Base-by-base conservation (phyloP, 2,797 vertebrate species). In the Enteromius mattozi region DNA sequence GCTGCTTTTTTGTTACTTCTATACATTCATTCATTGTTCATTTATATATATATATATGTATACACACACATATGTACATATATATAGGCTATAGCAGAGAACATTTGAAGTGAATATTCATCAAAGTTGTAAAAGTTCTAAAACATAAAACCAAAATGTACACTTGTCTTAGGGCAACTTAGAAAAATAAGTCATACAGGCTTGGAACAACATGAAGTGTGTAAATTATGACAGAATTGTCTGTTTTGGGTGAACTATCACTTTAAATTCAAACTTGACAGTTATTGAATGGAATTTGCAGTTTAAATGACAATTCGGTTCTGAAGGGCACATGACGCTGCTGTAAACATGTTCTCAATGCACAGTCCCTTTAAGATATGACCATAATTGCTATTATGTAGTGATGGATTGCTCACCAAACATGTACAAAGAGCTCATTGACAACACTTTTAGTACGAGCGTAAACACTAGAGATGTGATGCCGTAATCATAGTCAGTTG, bases 321-420 rank as follows among this genome's bases (percentile, higher is more conserved):
- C 30, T 61, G 30, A 81, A n/a, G 56, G 49, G 47, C 65, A 80
- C 45, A 63, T 10, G 40, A 65, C 69, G 27, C 45, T 54, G 66
- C 24, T 74, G 68, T 82, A 42, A 80, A 76, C 75, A 75, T 68
- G 16, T 3, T 27, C 61, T 83, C 35, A 40, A n/a, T n/a, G n/a
- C n/a, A 10, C 49, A 77, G 47, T 17, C 30, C 30, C 56, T n/a
- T 40, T 35, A 63, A 61, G 54, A 59, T 69, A 70, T 42, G 51
- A 69, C 78, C 78, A 61, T 40, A 45, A 77, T 82, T 63, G 54
- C 80, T 63, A 81, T 84, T 65, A 82, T 63, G 71, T 45, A 90
- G 30, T 7, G 90, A 88, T 90, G 89, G 85, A 92, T 89, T 84
- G 77, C 51, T 65, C 82, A 78, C 65, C 19, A 77, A 85, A 78